Evolutionary conservation across 2,797 vertebrate genomes (phyloP), one percentile per base, ranked within the genome.

Genomic region (Harpagifer antarcticus): DNA sequence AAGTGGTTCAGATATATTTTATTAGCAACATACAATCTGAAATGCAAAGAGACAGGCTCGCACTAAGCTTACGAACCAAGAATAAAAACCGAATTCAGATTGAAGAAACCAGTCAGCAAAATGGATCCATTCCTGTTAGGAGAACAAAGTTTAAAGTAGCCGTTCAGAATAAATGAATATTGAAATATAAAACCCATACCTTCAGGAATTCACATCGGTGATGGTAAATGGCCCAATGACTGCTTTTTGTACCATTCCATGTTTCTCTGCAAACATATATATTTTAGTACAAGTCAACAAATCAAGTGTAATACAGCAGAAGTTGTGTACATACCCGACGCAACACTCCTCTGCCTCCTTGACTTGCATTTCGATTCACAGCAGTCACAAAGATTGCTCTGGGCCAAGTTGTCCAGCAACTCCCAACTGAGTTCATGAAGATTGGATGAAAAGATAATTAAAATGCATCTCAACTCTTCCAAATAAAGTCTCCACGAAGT

Each of bases 361-460:
- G 87, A 57, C 16, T 48, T 86, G 82, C 95, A 95, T 57, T 23
- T 86, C 1, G 91, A 85, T 0, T 94, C 92, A 76, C 95, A 95
- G 78, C 95, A 95, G 68, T 80, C 81, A 74, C 95, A 95, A 0
- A 95, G 43, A 3, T 70, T 54, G 56, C 67, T 94, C 0, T 84
- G 67, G 1, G 69, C 61, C 3, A 86, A 58, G 52, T 95, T 83
- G 40, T 95, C 94, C 69, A 94, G 65, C 20, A 95, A 67, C 75
- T 90, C 85, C 95, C 95, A 95, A 2, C 95, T 95, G 61, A 47
- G n/a, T 4, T 14, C 3, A 48, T 9, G 9, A 58, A n/a, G 2
- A 48, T 43, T 19, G 16, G 13, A 20, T 3, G 3, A 42, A 12
- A 31, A 12, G 0, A 45, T 5, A 11, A 45, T 33, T 23, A 55